Base-by-base conservation (phyloP, 2,888 invertebrate genomes). In the Callyntrura guangdongensis region DNA sequence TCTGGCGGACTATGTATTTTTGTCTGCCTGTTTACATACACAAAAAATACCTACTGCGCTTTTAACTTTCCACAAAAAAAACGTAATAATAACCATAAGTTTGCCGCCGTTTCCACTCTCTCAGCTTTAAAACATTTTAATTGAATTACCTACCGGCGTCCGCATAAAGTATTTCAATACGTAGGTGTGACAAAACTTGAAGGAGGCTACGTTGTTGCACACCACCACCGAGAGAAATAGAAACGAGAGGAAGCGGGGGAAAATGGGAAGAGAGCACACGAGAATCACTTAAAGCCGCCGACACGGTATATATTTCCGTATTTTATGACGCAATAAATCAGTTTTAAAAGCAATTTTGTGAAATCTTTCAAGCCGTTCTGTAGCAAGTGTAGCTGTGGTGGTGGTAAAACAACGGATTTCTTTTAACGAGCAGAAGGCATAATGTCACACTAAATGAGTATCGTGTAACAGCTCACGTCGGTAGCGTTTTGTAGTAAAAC, bases 251-350 rank as follows among this genome's bases (percentile, higher is more conserved):
- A 27, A 67, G 14, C 25, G 27, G 14, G 53, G 14, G 53, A 11
- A 14, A 53, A 14, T 53, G 14, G 67, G 6, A 14, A 27, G 22
- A 0, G 36, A 1, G 74, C 3, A 14, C 25, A 67, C 2, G 74
- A 47, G 74, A 74, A 45, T 74, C 74, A 17, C 49, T 9, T 61
- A 61, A 82, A 82, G 14, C 85, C 72, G 6, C 11, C 25, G 72
- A 14, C 45, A 72, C 85, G 53, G 72, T 17, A 17, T 47, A 36
- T 49, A 22, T 74, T 74, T n/a, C 45, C 81, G 45, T 61, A 45
- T 61, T 86, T 86, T 86, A 86, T 86, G 86, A 86, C 69, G 77
- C 72, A 74, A 86, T 86, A 86, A 86, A 86, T 86, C 77, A 86
- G 77, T 77, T 86, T 86, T 86, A 86, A 86, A 86, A 74, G 74